phyloP scores from a whole-genome alignment of 2,797 vertebrate genomes.

The Enteromius thamalakanensis region DNA sequence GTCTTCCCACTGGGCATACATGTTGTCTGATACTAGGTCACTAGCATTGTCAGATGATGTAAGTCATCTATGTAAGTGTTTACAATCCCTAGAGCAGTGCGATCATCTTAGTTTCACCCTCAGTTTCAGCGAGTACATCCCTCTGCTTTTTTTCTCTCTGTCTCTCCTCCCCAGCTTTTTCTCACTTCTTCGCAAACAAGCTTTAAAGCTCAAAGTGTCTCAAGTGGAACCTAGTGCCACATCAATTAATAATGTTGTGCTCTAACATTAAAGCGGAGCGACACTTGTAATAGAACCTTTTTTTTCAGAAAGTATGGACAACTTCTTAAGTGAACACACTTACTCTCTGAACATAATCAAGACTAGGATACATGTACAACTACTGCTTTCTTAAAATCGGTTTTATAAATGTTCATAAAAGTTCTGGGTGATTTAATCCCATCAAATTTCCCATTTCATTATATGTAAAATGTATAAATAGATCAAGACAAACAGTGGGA shows the following conservation, averaged over 20 bases:
- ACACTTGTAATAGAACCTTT: constrained; percentile 37
- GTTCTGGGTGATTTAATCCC: background rate
- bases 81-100: constrained; percentile 19
- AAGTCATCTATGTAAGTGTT: constrained; percentile 18
- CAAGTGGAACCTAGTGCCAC: constrained; percentile 40
- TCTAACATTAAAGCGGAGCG: constrained; percentile 41
- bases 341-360: background rate
- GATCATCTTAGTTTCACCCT: constrained; percentile 21
- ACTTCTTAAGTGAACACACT: constrained; percentile 15
- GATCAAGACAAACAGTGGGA: constrained; percentile 17
- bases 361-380: background rate
- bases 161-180: background rate
- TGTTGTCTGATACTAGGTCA: background rate
- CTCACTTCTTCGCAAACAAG: background rate
- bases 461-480: constrained; percentile 30
- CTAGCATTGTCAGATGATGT: background rate
- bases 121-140: constrained; percentile 31
- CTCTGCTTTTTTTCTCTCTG: background rate
- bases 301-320: constrained; percentile 34
- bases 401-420: background rate
- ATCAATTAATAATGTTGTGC: constrained; percentile 49
- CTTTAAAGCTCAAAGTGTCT: constrained; percentile 35
- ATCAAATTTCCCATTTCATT: background rate
- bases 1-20: background rate
- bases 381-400: background rate